phyloP scores from a whole-genome alignment of 2,113 vertebrate species.

The Corapipo altera region DNA sequence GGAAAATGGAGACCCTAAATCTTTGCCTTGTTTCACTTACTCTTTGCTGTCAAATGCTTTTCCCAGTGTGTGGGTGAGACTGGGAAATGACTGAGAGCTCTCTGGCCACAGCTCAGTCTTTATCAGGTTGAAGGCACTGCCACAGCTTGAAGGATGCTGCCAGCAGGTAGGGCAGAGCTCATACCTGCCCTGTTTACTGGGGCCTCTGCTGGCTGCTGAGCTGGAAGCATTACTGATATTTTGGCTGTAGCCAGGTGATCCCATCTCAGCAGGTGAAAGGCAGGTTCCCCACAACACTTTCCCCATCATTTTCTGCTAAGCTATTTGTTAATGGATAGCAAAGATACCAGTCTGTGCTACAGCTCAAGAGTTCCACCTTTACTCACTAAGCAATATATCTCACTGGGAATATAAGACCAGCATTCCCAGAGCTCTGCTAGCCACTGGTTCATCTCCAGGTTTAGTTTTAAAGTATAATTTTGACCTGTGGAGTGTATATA shows the following conservation, averaged over 20 bases:
- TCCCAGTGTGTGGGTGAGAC: not conserved
- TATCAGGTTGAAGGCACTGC: not conserved
- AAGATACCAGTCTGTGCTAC: not conserved
- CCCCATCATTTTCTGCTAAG: not conserved
- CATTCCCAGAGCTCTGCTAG: not conserved
- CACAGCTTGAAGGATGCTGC: not conserved
- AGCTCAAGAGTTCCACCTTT: not conserved
- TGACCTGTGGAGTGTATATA: fast-evolving
- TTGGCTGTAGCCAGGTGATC: not conserved
- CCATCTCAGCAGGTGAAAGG: not conserved
- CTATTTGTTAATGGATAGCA: not conserved
- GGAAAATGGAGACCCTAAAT: not conserved
- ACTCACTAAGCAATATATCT: not conserved
- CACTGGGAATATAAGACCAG: fast-evolving
- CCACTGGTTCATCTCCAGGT: not conserved
- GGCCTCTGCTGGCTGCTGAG: not conserved
- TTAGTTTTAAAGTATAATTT: not conserved
- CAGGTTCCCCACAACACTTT: not conserved
- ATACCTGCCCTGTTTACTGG: fast-evolving
- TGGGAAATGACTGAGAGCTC: not conserved
- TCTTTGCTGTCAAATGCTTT: not conserved
- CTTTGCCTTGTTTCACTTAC: not conserved
- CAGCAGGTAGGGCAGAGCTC: not conserved
- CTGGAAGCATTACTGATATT: not conserved
- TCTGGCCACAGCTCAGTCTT: not conserved